Percentiles rank a stretch among this genome's conserved stretches.
phyloP scores from a whole-genome alignment of 2,888 invertebrate species.

The Nephrotoma flavescens region DNA sequence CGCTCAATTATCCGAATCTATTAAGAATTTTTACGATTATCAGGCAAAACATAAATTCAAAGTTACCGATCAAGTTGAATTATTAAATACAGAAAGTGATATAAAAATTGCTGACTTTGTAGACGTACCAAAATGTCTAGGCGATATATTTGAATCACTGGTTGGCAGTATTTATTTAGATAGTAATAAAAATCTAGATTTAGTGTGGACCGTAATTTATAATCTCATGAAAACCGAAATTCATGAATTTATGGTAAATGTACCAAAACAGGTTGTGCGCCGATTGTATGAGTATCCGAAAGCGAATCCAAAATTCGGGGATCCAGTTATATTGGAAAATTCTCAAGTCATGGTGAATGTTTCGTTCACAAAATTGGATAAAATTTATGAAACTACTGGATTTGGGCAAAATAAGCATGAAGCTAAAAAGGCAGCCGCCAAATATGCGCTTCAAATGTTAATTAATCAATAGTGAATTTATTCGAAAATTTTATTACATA shows the following conservation, averaged over 20 bases:
- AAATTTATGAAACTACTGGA: constrained; percentile 45
- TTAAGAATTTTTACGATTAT: constrained; percentile 29
- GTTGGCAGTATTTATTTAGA: constrained; percentile 87
- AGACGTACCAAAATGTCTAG: constrained; percentile 78
- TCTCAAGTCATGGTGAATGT: constrained; percentile 43
- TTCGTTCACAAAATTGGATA: constrained; percentile 42
- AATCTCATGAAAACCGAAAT: constrained; percentile 77
- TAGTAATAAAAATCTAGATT: constrained; percentile 50
- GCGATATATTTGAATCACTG: constrained; percentile 86
- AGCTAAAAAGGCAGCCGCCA: constrained; percentile 66
- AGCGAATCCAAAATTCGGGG: constrained; percentile 50
- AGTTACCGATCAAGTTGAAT: constrained; percentile 26
- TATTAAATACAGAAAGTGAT: constrained; percentile 24
- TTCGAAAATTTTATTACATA: too few relatives aligned
- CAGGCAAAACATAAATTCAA: constrained; percentile 23
- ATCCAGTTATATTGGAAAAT: constrained; percentile 19
- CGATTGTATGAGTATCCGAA: constrained; percentile 70
- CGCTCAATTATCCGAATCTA: constrained; percentile 30
- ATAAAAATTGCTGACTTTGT: constrained; percentile 47
- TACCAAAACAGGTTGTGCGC: constrained; percentile 85
- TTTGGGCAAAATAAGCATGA: constrained; percentile 53
- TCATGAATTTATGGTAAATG: constrained; percentile 58
- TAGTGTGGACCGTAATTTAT: constrained; percentile 72
- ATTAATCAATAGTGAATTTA: neutral
- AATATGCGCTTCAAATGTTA: constrained; percentile 43